A percentile compares a stretch with the other conserved stretches of the same genome.
Evolutionary conservation across 64 coral and sea anemone species (phyloP).

Genomic region (Platygyra sinensis): DNA sequence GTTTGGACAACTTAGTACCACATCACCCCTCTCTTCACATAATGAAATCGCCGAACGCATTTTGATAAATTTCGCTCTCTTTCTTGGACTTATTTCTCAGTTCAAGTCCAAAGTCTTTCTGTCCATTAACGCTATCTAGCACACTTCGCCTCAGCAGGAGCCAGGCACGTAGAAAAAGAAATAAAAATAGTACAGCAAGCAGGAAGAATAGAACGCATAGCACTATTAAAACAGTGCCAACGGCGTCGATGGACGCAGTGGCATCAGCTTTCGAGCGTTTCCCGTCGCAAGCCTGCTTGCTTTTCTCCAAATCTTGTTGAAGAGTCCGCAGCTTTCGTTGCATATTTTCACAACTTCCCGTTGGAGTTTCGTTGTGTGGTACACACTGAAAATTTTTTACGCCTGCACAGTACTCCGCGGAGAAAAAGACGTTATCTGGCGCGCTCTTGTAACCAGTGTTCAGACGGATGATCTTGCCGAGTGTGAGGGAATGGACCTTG

Average conservation of each 20-base stretch:
- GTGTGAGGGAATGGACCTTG: slow-evolving; percentile 66
- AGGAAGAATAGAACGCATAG: neutral
- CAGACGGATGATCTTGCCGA: slow-evolving; percentile 75
- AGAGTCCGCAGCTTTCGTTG: neutral
- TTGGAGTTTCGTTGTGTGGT: slow-evolving; percentile 2
- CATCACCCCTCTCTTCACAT: too few species aligned
- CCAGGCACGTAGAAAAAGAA: neutral
- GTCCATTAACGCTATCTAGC: neutral
- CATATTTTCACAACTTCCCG: neutral
- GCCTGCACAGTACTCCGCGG: slow-evolving; percentile 58
- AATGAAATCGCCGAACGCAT: neutral
- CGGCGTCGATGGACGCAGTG: too few species aligned
- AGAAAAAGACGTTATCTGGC: slow-evolving; percentile 78
- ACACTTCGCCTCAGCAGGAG: neutral
- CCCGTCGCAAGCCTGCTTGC: neutral
- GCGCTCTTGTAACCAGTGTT: slow-evolving; percentile 69
- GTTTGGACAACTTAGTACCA: too few species aligned
- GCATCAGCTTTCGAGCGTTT: neutral
- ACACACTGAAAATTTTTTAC: slow-evolving; percentile 64
- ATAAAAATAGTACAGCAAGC: neutral
- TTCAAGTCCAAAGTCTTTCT: neutral
- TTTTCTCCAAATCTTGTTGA: neutral
- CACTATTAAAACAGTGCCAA: neutral
- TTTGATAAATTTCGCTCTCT: neutral
- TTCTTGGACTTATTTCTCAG: neutral